A percentile compares a stretch with the other conserved stretches of the same genome.
phyloP scores from a whole-genome alignment of 1,140 invertebrate genomes.

The Globodera rostochiensis region DNA sequence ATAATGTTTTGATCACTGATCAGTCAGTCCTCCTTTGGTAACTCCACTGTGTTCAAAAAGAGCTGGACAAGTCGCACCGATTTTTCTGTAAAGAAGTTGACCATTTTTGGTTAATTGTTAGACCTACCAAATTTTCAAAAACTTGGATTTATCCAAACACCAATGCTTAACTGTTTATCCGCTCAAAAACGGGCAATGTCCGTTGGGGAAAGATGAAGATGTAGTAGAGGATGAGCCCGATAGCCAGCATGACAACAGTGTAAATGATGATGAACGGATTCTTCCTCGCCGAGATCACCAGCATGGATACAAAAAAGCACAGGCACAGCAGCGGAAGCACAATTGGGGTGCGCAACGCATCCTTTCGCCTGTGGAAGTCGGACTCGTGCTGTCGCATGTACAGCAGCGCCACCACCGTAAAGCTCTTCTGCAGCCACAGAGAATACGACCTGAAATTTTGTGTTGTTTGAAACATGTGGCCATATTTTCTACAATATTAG shows the following conservation, averaged over 20 bases:
- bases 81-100: slow-evolving; percentile 14
- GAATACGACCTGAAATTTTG: slow-evolving; percentile 30
- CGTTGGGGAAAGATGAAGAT: slow-evolving; percentile 25
- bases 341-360: slow-evolving; percentile 41
- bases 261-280: slow-evolving; percentile 29
- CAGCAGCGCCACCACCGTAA: slow-evolving; percentile 34
- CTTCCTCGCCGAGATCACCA: slow-evolving; percentile 33
- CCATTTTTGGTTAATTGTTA: too few species aligned
- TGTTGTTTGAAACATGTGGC: neutral
- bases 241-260: slow-evolving; percentile 8
- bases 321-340: slow-evolving; percentile 46
- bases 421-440: slow-evolving; percentile 34
- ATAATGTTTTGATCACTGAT: too few species aligned
- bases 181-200: slow-evolving; percentile 11
- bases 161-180: slow-evolving; percentile 20
- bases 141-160: neutral
- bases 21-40: slow-evolving; percentile 21
- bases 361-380: slow-evolving; percentile 38
- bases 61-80: slow-evolving; percentile 21
- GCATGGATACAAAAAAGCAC: slow-evolving; percentile 30
- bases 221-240: slow-evolving; percentile 28
- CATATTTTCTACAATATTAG: neutral
- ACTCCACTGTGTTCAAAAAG: slow-evolving; percentile 19
- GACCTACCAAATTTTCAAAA: too few species aligned
- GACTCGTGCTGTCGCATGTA: slow-evolving; percentile 35